Evolutionary conservation across 1,140 invertebrate genomes (phyloP), one percentile per base, ranked within the genome.

Genomic region (Drosophila mauritiana): DNA sequence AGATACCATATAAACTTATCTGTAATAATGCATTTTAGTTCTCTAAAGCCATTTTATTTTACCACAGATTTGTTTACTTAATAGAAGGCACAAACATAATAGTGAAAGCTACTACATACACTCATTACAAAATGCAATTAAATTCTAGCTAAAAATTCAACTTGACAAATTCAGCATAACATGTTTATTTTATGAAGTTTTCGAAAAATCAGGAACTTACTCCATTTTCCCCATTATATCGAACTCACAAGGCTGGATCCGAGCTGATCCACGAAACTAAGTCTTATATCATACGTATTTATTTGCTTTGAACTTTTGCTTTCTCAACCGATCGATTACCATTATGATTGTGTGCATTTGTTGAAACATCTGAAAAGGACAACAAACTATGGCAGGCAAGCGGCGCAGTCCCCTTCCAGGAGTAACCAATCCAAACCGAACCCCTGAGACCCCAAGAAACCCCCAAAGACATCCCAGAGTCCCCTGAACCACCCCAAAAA

Each of bases 331-430:
- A 75, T 73, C 54, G 54, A 73, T 72, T 73, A 39, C 52, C 43
- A 72, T 57, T 72, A 57, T 54, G 67, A 57, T 72, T 72, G 43
- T 72, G 46, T 57, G 67, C 76, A 80, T 70, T 78, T 65, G 17
- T 65, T 73, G 43, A 73, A 63, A 46, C 59, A 48, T 80, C 63
- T 58, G 57, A 49, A 83, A 88, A 90, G 84, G 84, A 89, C 84
- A 89, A 89, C 84, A 89, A 89, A 84, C 84, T 89, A 84, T 89
- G 77, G 58, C 68, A 84, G 80, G 62, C 84, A 78, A 88, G 67
- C 74, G 83, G 73, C 65, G 75, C 52, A 59, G 48, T 55, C 11
- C 11, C 37, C 22, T 34, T 25, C 51, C 57, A 31, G 13, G 37
- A 43, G 12, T 7, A n/a, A 22, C 25, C 25, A 49, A 22, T 10